Percentiles rank a stretch among this genome's conserved stretches.
Evolutionary conservation across 1,140 invertebrate species (phyloP).

Genomic region (Aphelenchoides fujianensis): DNA sequence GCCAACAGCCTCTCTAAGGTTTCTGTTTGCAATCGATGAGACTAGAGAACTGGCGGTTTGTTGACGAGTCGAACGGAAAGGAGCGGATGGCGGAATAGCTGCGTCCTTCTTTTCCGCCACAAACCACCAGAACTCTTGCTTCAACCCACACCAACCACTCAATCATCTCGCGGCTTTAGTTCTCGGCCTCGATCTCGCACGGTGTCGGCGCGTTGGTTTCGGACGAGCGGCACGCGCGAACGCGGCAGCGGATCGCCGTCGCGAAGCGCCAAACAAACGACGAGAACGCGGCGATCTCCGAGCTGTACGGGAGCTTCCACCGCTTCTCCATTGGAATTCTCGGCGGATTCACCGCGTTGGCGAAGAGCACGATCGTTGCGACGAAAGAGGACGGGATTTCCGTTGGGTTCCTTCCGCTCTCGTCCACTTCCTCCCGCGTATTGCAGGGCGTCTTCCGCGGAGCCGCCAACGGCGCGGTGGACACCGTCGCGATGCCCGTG

Average conservation of each 20-base stretch:
- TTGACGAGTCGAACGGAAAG: no score
- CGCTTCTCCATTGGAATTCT: background rate
- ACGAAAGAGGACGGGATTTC: background rate
- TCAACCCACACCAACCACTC: no score
- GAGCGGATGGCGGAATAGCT: no score
- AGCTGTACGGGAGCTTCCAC: background rate
- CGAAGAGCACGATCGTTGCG: background rate
- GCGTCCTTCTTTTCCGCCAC: no score
- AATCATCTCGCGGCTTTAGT: background rate
- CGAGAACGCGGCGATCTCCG: background rate
- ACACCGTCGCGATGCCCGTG: background rate
- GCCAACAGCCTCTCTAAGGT: background rate
- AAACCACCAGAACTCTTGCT: no score
- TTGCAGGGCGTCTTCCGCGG: background rate
- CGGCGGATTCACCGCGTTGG: background rate
- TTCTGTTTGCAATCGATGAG: no score
- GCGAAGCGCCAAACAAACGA: no score
- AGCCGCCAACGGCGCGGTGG: background rate
- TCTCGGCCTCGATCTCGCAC: background rate
- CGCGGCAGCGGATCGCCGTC: no score
- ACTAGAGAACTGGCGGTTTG: no score
- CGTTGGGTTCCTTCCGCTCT: background rate
- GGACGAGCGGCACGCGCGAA: background rate
- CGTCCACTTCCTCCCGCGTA: background rate
- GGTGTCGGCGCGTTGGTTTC: background rate